These are phyloP conservation scores for Tachuris rubrigastra DNA, from an alignment of 2,113 vertebrate genomes.

Conservation along the genomic window DNA sequence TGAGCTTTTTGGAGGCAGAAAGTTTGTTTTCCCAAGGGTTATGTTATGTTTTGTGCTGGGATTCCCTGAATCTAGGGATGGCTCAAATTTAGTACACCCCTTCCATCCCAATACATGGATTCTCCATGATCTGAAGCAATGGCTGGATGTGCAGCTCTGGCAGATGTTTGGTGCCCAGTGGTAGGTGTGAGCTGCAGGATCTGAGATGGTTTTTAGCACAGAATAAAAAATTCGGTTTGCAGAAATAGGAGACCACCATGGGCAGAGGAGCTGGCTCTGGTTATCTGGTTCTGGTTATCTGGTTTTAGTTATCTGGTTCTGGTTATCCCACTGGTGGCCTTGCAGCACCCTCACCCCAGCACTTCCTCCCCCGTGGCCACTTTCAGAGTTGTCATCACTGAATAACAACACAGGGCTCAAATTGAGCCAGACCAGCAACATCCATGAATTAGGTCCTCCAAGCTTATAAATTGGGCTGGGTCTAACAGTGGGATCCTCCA, in stretches of 20 bases:
- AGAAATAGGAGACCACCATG: background rate
- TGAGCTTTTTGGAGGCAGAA: background rate
- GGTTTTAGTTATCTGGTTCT: background rate
- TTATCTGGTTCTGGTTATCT: too few relatives aligned
- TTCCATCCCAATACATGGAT: background rate
- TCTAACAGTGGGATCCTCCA: accelerated
- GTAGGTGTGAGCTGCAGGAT: background rate
- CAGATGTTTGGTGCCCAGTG: accelerated
- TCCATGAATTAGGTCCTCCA: accelerated
- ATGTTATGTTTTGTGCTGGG: background rate
- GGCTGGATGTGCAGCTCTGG: background rate
- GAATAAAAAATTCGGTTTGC: background rate
- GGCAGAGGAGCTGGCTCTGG: too few relatives aligned
- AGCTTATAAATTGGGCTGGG: background rate
- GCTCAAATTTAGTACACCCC: background rate
- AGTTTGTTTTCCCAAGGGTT: background rate
- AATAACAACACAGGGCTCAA: accelerated
- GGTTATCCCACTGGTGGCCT: background rate
- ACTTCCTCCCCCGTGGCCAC: accelerated
- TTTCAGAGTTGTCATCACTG: background rate
- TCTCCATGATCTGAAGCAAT: background rate
- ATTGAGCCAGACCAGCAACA: accelerated
- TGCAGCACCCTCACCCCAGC: background rate
- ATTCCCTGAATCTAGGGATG: background rate
- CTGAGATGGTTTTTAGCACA: background rate